Base-by-base conservation (phyloP, 1,140 invertebrate species). In the Oedothorax gibbosus region DNA sequence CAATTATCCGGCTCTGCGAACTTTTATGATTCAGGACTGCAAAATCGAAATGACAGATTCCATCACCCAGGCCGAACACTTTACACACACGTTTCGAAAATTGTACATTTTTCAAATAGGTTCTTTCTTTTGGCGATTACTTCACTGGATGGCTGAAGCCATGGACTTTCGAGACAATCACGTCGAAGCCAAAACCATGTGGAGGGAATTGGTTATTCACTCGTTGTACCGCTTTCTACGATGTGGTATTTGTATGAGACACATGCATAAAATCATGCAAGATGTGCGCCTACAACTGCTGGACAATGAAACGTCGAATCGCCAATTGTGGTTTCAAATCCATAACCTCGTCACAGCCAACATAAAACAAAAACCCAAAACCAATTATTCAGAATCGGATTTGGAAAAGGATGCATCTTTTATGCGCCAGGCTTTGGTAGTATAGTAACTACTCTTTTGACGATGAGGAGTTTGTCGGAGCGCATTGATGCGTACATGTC, bases 131-230 rank as follows among this genome's bases (percentile, higher is more conserved):
- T 75, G 72, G 72, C 21, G 72, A 7, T 54, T 75, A n/a, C 53
- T 75, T 0, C 72, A 75, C 20, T 75, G 72, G 72, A 75, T 75
- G 72, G 72, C 72, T 0, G 72, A 75, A 14, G 72, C 72, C 10
- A 60, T 57, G 11, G 72, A 75, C 11, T 7, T 56, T 54, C 11
- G 54, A 21, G 54, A 56, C n/a, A 21, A 21, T 60, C 9, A n/a
- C 6, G 4, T 14, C 2, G n/a, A 21, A 18, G 72, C 54, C 14
- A 75, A 75, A 21, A 18, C 20, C 12, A 21, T 62, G 0, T 75
- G 72, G 56, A 10, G 56, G 0, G 72, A 75, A 7, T 60, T 62
- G 7, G 53, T 75, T 9, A 62, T 9, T 6, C 18, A 21, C 11
- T 35, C 72, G 7, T 49, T 75, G 7, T 75, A 75, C 12, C 20